phyloP scores from a whole-genome alignment of 2,113 vertebrate genomes.

The Chiloscyllium plagiosum region DNA sequence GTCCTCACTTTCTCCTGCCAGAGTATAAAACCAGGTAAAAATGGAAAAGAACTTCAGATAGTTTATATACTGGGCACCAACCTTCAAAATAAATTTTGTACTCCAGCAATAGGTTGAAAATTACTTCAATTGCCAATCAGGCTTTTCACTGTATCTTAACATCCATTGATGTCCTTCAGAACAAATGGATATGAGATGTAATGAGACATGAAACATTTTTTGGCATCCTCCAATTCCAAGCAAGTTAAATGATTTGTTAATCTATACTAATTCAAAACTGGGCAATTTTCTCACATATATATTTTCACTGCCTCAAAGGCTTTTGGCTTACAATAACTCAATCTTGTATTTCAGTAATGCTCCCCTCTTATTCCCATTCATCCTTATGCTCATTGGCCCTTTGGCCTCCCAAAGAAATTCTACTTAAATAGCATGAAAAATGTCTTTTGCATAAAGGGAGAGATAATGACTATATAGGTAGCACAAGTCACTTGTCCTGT shows the following conservation, averaged over 20 bases:
- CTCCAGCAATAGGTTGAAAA: neutral
- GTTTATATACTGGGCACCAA: neutral
- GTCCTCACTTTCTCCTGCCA: neutral
- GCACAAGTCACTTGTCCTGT: neutral
- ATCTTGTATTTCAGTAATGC: neutral
- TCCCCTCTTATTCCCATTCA: neutral
- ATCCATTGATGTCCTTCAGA: neutral
- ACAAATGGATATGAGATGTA: neutral
- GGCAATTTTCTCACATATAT: neutral
- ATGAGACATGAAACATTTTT: neutral
- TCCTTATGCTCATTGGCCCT: neutral
- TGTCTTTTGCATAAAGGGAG: neutral
- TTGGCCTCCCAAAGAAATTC: neutral
- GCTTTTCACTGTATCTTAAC: neutral
- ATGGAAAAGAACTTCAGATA: neutral
- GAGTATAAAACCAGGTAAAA: neutral
- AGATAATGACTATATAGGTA: neutral
- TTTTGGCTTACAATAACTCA: too few species aligned
- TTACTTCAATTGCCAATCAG: neutral
- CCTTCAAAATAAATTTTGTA: neutral
- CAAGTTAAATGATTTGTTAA: neutral
- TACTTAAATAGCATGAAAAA: neutral
- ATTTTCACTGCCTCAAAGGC: too few species aligned
- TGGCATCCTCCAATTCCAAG: neutral
- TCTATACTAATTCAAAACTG: neutral